These are phyloP conservation scores for Vulpes ferrilata DNA, from an alignment of 2,113 vertebrate genomes.

Conservation along the genomic window DNA sequence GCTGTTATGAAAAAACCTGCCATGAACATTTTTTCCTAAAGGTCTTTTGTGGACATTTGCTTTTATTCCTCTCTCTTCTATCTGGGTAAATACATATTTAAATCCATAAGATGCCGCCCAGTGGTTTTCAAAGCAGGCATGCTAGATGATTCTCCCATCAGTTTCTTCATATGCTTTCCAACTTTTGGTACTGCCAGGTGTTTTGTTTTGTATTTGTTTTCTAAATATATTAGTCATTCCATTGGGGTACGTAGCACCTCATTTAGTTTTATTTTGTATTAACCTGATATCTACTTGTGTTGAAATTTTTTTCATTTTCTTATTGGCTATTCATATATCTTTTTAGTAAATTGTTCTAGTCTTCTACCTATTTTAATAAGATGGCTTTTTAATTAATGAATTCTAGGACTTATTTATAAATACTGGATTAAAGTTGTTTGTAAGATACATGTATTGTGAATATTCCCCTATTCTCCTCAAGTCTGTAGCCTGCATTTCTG, in stretches of 20 bases:
- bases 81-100: neutral
- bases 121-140: neutral
- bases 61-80: neutral
- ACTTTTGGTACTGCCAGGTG: neutral
- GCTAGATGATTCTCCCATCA: neutral
- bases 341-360: neutral
- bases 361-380: neutral
- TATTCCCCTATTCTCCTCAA: neutral
- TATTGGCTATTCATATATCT: neutral
- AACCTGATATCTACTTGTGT: neutral
- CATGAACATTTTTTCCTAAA: neutral
- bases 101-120: neutral
- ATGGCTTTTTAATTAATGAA: neutral
- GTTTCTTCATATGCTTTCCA: neutral
- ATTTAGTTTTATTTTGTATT: neutral
- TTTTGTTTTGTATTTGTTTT: neutral
- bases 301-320: neutral
- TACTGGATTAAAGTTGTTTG: neutral
- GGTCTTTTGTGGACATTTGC: neutral
- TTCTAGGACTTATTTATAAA: neutral
- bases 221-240: neutral
- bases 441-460: neutral
- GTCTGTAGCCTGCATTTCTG: neutral
- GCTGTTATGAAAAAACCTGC: neutral
- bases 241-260: neutral